These are phyloP conservation scores for Trichechus manatus DNA, from an alignment of 2,113 vertebrate genomes.

Conservation along the genomic window DNA sequence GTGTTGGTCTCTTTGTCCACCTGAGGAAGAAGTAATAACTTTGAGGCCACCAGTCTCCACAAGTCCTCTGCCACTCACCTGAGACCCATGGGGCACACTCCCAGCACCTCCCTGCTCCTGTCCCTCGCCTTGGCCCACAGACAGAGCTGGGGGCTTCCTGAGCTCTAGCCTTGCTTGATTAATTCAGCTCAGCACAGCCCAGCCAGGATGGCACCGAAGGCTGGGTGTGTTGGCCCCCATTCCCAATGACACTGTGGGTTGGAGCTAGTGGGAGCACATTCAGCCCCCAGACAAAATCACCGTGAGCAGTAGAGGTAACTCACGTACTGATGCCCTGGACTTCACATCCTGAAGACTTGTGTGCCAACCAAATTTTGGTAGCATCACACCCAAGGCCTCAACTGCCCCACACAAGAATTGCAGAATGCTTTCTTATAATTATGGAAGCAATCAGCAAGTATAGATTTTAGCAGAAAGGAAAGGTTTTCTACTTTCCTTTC, in stretches of 20 bases:
- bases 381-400: background rate
- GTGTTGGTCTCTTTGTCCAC: slow-evolving; percentile 96
- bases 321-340: rapidly evolving
- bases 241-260: too few relatives aligned
- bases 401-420: background rate
- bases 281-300: background rate
- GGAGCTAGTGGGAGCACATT: background rate
- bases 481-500: background rate
- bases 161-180: background rate
- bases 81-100: background rate
- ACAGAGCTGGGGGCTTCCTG: background rate
- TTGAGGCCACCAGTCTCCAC: background rate
- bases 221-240: rapidly evolving
- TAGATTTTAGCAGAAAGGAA: background rate
- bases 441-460: background rate
- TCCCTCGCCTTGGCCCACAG: background rate
- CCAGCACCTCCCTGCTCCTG: too few relatives aligned
- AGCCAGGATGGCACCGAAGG: background rate
- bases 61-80: background rate
- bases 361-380: background rate
- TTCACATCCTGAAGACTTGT: background rate
- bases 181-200: background rate
- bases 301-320: rapidly evolving
- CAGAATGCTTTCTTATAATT: background rate
- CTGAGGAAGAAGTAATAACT: slow-evolving; percentile 82